phyloP scores from a whole-genome alignment of 1,140 invertebrate genomes.

The Drosophila auraria region DNA sequence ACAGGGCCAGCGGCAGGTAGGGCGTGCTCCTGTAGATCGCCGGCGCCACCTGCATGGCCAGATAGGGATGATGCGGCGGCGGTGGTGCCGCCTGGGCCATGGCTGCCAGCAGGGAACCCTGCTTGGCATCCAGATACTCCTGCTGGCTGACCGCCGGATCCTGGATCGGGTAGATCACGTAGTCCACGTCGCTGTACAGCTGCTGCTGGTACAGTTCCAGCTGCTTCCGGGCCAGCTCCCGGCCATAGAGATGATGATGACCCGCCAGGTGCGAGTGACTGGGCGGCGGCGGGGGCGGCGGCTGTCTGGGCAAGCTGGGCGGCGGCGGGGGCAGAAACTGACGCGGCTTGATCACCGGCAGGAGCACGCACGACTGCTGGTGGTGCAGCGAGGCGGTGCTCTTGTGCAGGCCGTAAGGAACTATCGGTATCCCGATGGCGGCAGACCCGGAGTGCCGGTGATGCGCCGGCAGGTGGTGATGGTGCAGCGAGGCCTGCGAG shows the following conservation, averaged over 20 bases:
- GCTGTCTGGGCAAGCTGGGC: conserved; percentile 85
- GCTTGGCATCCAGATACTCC: conserved; percentile 94
- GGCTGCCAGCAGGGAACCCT: conserved; percentile 89
- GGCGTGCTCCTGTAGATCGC: conserved; percentile 93
- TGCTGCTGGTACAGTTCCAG: conserved; percentile 94
- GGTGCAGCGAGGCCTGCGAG: conserved; percentile 70
- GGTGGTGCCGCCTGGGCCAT: conserved; percentile 87
- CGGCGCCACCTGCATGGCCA: conserved; percentile 87
- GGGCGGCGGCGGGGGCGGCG: conserved; percentile 86
- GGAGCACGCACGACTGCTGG: conserved; percentile 75
- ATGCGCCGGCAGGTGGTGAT: conserved; percentile 41
- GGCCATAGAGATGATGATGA: conserved; percentile 87
- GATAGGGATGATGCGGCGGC: conserved; percentile 87
- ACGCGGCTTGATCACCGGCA: conserved; percentile 83
- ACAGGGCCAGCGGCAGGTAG: conserved; percentile 89
- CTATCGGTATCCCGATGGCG: conserved; percentile 80
- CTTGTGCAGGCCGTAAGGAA: conserved; percentile 82
- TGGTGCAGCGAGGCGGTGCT: conserved; percentile 78
- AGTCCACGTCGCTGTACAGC: conserved; percentile 94
- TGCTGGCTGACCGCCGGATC: conserved; percentile 95
- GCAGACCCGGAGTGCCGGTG: conserved; percentile 69
- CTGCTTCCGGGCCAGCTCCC: conserved; percentile 90
- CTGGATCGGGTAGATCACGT: conserved; percentile 94
- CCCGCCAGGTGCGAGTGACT: conserved; percentile 85
- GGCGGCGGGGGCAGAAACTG: conserved; percentile 86